A percentile compares a stretch with the other conserved stretches of the same genome.
Evolutionary conservation across 2,113 vertebrate genomes (phyloP).

Genomic region (Hystrix brachyura): DNA sequence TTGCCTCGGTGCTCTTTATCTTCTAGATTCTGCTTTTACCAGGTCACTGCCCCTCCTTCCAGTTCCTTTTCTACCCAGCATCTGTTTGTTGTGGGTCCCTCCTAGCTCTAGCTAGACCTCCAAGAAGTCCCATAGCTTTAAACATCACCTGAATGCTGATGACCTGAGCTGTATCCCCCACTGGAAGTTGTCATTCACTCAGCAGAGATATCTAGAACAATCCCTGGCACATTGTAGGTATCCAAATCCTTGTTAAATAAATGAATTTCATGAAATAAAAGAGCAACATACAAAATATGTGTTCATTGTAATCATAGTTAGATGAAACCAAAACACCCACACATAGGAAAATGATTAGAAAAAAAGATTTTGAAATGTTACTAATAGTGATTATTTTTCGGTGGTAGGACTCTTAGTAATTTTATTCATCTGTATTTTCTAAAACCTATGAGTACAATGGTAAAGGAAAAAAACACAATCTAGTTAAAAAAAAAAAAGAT

Average conservation of each 20-base stretch:
- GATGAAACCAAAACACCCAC: slow-evolving; percentile 10
- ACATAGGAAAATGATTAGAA: background rate
- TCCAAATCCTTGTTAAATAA: slow-evolving; percentile 2
- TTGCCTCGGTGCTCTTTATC: background rate
- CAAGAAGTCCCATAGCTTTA: background rate
- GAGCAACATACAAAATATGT: background rate
- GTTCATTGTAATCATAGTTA: background rate
- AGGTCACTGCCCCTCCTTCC: background rate
- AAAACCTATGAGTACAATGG: background rate
- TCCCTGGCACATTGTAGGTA: background rate
- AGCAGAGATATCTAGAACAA: background rate
- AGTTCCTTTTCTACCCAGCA: background rate
- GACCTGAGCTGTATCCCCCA: background rate
- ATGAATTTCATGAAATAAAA: slow-evolving; percentile 31
- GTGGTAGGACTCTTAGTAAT: background rate
- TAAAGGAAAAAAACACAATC: background rate
- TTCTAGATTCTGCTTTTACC: background rate
- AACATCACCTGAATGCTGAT: background rate
- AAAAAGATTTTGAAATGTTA: background rate
- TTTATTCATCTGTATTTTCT: slow-evolving; percentile 21
- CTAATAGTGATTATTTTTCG: background rate
- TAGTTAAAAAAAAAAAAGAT: background rate
- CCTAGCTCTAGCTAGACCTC: background rate
- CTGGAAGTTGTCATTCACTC: background rate
- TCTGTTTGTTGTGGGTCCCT: background rate